Evolutionary conservation across 2,888 invertebrate species (phyloP).

Genomic region (Drosophila picticornis): DNA sequence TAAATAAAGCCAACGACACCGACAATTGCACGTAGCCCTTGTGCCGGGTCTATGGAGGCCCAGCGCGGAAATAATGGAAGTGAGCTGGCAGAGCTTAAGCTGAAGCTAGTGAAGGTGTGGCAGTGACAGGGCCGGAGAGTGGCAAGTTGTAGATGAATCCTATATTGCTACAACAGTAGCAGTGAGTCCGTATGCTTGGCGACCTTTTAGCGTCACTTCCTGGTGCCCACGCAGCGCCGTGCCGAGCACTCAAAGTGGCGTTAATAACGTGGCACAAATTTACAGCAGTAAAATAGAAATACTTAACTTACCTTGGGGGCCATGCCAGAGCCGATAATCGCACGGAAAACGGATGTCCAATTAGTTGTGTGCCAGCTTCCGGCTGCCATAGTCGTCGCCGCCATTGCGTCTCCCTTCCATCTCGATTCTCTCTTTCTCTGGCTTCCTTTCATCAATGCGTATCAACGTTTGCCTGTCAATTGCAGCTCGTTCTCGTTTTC

Average conservation of each 20-base stretch:
- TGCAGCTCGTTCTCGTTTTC: constrained; percentile 63
- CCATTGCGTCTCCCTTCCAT: constrained; percentile 3
- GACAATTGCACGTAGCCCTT: constrained; percentile 74
- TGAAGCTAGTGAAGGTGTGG: constrained; percentile 8
- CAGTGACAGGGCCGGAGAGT: background rate
- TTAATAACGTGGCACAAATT: constrained; percentile 81
- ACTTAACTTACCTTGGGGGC: constrained; percentile 58
- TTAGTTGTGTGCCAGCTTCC: constrained; percentile 82
- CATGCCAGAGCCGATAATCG: constrained; percentile 73
- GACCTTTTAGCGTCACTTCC: constrained; percentile 64
- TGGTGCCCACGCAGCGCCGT: constrained; percentile 34
- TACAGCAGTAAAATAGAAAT: constrained; percentile 66
- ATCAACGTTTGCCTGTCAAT: constrained; percentile 75
- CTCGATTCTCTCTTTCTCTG: background rate
- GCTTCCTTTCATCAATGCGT: constrained; percentile 59
- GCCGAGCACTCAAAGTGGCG: constrained; percentile 75
- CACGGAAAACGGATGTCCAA: constrained; percentile 83
- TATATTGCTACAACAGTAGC: constrained; percentile 33
- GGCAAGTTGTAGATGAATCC: constrained; percentile 50
- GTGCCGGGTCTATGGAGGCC: constrained; percentile 42
- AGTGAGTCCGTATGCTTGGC: constrained; percentile 35
- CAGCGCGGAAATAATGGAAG: constrained; percentile 51
- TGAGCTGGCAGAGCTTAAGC: constrained; percentile 55
- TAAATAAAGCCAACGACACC: constrained; percentile 79
- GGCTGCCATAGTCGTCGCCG: constrained; percentile 40